Base-by-base conservation (phyloP, 2,113 vertebrate genomes). In the zebrafish (Danio rerio) region DNA sequence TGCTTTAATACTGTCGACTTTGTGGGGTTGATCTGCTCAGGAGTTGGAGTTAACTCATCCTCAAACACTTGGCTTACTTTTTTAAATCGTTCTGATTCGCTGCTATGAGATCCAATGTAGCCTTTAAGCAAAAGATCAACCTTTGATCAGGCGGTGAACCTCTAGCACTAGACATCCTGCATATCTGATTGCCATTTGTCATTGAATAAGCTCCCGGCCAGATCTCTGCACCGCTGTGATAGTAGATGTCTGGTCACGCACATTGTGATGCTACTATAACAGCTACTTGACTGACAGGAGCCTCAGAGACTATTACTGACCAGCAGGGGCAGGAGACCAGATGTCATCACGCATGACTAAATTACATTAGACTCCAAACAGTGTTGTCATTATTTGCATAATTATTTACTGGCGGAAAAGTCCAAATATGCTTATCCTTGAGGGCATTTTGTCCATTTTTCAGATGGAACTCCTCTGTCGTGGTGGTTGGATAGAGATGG, bases 401-500 rank as follows among this genome's bases (percentile, higher is more conserved):
- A 82, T 69, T 59, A 75, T 45, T 77, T 76, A 76, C 55, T 43
- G 20, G 5, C 40, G 4, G 15, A 40, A 9, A 69, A 15, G 5
- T 15, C 40, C 12, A 47, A 42, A 53, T 9, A 50, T 40, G 9
- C 5, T 45, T 31, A 40, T 15, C 16, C 40, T 42, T 66, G 18
- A n/a, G 47, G 78, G 56, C 52, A 55, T 82, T 55, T 80, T 16
- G 12, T 81, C 7, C 42, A 13, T 74, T 84, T 81, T 81, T 58
- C 92, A 99, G 98, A 96, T 89, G 97, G 97, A 83, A 91, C 91
- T 0, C 97, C 97, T 12, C 94, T 97, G 88, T 95, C 95, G 58
- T 99, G 97, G 98, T 99, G 97, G 97, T 90, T 98, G 88, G 97
- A 98, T 84, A 92, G 94, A 78, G 92, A 93, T 21, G 95, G 93